Conservation (phyloP, 2,888 invertebrate species). For the Harpagoxenus sublaevis region DNA sequence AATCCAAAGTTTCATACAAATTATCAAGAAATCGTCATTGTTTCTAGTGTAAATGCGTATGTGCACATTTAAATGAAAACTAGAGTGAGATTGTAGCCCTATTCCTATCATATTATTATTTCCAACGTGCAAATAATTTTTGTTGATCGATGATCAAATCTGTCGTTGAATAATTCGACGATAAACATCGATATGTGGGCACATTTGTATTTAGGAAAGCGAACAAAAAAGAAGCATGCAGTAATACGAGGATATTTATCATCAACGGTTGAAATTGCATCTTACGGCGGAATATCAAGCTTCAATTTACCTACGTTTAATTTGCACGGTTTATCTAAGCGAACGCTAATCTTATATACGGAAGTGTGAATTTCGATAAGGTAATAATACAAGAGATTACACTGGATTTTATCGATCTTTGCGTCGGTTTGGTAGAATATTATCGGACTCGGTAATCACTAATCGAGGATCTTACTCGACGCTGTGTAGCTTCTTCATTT, state of each 20-base stretch:
- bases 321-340: neutral
- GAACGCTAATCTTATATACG: slow-evolving; percentile 2
- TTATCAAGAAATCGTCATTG: slow-evolving; percentile 42
- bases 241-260: neutral
- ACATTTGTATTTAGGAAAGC: neutral
- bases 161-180: neutral
- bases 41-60: neutral
- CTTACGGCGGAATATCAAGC: neutral
- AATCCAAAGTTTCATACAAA: slow-evolving; percentile 49
- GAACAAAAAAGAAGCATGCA: slow-evolving; percentile 6
- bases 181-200: neutral
- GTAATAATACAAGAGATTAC: neutral
- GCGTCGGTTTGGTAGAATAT: neutral
- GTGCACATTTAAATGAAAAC: neutral
- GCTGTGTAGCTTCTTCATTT: slow-evolving; percentile 66
- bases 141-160: neutral
- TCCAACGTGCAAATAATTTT: slow-evolving; percentile 21
- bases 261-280: neutral
- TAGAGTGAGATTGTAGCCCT: neutral
- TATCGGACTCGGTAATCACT: neutral
- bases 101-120: neutral
- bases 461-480: slow-evolving; percentile 33
- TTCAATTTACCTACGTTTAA: neutral
- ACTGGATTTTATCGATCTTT: neutral
- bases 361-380: slow-evolving; percentile 15